Conservation (phyloP, 2,888 invertebrate species). For the Leptura quadrifasciata region DNA sequence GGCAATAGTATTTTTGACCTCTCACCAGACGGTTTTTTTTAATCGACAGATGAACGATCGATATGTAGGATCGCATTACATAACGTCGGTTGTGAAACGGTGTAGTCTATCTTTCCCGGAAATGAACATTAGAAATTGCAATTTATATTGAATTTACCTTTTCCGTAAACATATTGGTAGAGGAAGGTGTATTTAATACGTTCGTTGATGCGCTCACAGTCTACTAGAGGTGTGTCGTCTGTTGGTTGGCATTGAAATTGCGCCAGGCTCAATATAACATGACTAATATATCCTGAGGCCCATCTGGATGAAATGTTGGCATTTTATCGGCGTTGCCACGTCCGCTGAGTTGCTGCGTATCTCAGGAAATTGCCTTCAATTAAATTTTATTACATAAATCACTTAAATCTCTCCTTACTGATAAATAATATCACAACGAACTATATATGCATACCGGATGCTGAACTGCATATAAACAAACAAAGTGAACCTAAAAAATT, state of each 20-base stretch:
- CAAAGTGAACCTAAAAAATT: no score
- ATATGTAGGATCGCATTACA: constrained; percentile 23
- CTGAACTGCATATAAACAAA: no score
- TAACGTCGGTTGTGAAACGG: constrained; percentile 21
- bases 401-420: no score
- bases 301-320: constrained; percentile 66
- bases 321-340: constrained; percentile 47
- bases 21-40: constrained; percentile 14
- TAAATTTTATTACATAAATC: neutral
- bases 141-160: constrained; percentile 33
- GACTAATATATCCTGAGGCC: constrained; percentile 72
- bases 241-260: constrained; percentile 71
- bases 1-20: constrained; percentile 25
- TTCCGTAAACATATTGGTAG: constrained; percentile 36
- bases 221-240: constrained; percentile 64
- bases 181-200: constrained; percentile 12
- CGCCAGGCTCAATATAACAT: constrained; percentile 73
- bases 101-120: constrained; percentile 28
- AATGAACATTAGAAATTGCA: constrained; percentile 40
- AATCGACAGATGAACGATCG: constrained; percentile 21
- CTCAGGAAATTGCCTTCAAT: neutral
- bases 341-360: neutral
- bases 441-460: no score
- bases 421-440: no score
- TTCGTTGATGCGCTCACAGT: constrained; percentile 33